Percentiles rank a stretch among this genome's conserved stretches.
phyloP scores from a whole-genome alignment of 2,797 vertebrate species.

The Geotrypetes seraphini region DNA sequence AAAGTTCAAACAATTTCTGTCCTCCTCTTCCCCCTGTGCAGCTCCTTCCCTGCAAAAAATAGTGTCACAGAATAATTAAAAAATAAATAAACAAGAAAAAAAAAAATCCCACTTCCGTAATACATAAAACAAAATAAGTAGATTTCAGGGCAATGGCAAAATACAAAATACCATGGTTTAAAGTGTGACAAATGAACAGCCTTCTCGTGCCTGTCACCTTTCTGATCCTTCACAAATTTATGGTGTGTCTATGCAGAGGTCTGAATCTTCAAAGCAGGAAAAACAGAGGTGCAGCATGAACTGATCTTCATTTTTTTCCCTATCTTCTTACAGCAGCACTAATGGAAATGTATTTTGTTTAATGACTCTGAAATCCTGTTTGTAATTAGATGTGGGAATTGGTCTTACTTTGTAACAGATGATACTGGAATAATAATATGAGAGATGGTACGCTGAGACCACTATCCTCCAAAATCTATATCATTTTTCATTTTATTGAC shows the following conservation, averaged over 20 bases:
- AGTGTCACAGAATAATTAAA: too few relatives aligned
- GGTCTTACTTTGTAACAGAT: constrained; percentile 80
- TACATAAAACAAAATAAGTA: too few relatives aligned
- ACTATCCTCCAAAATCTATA: constrained; percentile 58
- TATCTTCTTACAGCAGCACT: constrained; percentile 61
- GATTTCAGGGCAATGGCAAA: too few relatives aligned
- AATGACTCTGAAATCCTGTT: constrained; percentile 83
- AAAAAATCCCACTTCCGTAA: too few relatives aligned
- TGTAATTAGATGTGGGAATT: constrained; percentile 90
- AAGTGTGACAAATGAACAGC: too few relatives aligned
- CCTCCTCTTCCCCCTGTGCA: too few relatives aligned
- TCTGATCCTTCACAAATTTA: constrained; percentile 44
- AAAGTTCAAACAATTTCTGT: too few relatives aligned
- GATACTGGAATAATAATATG: constrained; percentile 82
- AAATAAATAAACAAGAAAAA: too few relatives aligned
- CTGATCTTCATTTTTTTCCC: constrained; percentile 54
- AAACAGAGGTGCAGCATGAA: constrained; percentile 42
- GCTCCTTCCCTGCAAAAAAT: too few relatives aligned
- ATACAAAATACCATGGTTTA: too few relatives aligned
- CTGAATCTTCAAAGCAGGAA: constrained; percentile 48
- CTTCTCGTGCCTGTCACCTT: constrained; percentile 30
- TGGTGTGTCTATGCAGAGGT: constrained; percentile 38
- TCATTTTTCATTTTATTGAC: constrained; percentile 76
- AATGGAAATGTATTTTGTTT: constrained; percentile 81
- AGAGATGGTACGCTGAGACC: constrained; percentile 64